Conservation (phyloP, 2,888 invertebrate genomes). For the Galerucella calmariensis region DNA sequence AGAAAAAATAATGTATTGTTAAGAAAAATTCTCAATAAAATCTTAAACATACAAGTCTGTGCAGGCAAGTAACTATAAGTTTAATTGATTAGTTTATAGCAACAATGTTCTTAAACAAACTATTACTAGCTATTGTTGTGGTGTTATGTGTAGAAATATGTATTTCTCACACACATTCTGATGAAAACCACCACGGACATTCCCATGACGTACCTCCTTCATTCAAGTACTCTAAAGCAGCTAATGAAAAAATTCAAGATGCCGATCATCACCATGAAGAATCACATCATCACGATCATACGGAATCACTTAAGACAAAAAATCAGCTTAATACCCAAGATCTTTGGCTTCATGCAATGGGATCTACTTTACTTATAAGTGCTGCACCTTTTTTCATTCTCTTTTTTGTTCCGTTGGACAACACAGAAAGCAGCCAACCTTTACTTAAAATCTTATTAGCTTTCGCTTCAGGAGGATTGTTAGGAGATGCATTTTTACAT, state of each 20-base stretch:
- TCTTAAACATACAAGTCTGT: not conserved
- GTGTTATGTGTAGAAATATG: constrained; percentile 13
- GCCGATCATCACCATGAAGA: constrained; percentile 25
- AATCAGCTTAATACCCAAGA: constrained; percentile 51
- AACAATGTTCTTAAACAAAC: constrained; percentile 15
- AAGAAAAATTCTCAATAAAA: not conserved
- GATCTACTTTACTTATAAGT: constrained; percentile 93
- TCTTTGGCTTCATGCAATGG: constrained; percentile 84
- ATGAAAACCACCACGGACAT: constrained; percentile 57
- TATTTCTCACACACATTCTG: constrained; percentile 30
- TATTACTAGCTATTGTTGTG: constrained; percentile 15
- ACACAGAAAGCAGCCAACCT: constrained; percentile 84
- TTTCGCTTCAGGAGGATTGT: constrained; percentile 93
- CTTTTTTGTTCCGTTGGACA: constrained; percentile 92
- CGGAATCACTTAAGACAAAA: constrained; percentile 47
- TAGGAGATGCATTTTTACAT: constrained; percentile 99
- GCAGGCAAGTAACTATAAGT: not conserved
- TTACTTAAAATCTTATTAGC: constrained; percentile 89
- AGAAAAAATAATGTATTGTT: not conserved
- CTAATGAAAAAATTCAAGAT: constrained; percentile 59
- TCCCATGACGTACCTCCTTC: constrained; percentile 71
- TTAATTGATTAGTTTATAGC: not conserved
- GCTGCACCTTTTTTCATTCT: constrained; percentile 94
- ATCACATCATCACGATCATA: constrained; percentile 46
- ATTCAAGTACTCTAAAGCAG: constrained; percentile 85